Conservation (phyloP, 2,113 vertebrate species). For the Oncorhynchus keta region DNA sequence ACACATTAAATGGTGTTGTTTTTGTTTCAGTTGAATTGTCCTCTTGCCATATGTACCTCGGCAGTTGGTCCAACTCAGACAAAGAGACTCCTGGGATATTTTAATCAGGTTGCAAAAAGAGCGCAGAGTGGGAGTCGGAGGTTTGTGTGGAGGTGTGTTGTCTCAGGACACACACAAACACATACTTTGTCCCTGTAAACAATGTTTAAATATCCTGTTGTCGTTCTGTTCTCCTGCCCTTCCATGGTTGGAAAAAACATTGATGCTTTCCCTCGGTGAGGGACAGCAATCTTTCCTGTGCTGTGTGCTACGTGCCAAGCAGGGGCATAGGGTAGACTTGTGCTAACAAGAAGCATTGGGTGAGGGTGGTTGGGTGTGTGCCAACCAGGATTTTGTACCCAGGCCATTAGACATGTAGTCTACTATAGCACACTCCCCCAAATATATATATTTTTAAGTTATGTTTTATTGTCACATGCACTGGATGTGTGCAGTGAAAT, state of each 20-base stretch:
- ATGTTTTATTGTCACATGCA: no score
- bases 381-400: no score
- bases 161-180: no score
- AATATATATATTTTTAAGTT: no score
- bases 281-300: not conserved
- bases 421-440: no score
- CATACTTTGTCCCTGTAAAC: conserved; percentile 46
- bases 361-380: no score
- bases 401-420: no score
- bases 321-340: not conserved
- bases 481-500: no score
- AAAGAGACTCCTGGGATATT: conserved; percentile 7
- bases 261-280: not conserved
- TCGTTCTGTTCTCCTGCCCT: conserved; percentile 51
- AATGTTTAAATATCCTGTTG: conserved; percentile 28
- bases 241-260: not conserved
- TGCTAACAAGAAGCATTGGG: not conserved
- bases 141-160: not conserved
- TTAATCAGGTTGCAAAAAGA: conserved; percentile 10
- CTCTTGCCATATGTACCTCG: conserved; percentile 10
- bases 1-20: not conserved
- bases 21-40: not conserved
- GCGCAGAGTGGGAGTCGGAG: not conserved
- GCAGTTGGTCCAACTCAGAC: no score
- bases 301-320: not conserved